Evolutionary conservation across 1,140 invertebrate species (phyloP).

Genomic region (Lineus longissimus): DNA sequence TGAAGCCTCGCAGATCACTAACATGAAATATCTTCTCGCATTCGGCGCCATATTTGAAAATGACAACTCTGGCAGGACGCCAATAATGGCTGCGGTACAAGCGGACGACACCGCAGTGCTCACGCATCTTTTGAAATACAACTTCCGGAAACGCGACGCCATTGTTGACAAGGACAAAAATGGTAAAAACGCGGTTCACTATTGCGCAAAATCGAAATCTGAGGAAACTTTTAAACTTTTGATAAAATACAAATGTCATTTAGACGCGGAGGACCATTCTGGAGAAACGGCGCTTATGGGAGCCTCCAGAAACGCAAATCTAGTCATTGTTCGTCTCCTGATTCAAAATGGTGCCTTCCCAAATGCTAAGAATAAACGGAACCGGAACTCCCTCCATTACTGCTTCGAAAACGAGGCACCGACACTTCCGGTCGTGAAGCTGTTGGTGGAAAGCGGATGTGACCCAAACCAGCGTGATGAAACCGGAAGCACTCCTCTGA

Average conservation of each 20-base stretch:
- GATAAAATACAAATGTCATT: background rate
- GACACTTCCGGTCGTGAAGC: slow-evolving; percentile 11
- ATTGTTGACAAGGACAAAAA: slow-evolving; percentile 6
- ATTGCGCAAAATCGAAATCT: slow-evolving; percentile 13
- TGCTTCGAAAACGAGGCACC: slow-evolving; percentile 14
- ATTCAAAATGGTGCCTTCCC: slow-evolving; percentile 12
- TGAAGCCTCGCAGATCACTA: slow-evolving; percentile 12
- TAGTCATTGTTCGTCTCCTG: slow-evolving; percentile 1
- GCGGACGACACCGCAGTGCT: slow-evolving; percentile 13
- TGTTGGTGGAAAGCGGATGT: slow-evolving; percentile 8
- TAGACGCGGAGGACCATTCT: background rate
- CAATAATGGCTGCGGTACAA: slow-evolving; percentile 17
- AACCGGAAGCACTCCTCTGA: slow-evolving; percentile 19
- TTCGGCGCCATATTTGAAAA: slow-evolving; percentile 5
- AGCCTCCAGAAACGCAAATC: slow-evolving; percentile 9
- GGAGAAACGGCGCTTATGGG: slow-evolving; percentile 18
- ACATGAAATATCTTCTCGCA: slow-evolving; percentile 14
- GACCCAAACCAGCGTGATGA: slow-evolving; percentile 17
- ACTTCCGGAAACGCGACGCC: background rate
- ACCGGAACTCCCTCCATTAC: slow-evolving; percentile 19
- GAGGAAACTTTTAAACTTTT: slow-evolving; percentile 10
- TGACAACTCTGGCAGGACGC: slow-evolving; percentile 14
- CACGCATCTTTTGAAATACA: slow-evolving; percentile 14
- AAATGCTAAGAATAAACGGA: slow-evolving; percentile 7
- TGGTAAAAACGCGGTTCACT: slow-evolving; percentile 16